Conservation (phyloP, 35 echinoderm and acorn worm genomes). For the Diadema setosum region DNA sequence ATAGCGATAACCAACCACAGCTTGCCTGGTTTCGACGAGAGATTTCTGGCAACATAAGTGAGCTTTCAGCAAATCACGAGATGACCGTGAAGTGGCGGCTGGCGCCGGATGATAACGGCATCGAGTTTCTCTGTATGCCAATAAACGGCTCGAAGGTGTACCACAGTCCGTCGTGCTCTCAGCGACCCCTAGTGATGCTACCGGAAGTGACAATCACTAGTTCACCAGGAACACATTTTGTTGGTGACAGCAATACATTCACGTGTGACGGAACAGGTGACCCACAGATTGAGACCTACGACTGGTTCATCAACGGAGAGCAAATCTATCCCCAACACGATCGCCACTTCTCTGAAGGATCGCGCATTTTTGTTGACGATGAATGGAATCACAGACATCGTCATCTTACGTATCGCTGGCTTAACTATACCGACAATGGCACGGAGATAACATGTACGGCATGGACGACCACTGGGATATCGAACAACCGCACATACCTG, state of each 20-base stretch:
- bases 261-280: background rate
- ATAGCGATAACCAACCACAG: background rate
- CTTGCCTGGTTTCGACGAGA: background rate
- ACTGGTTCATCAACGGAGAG: background rate
- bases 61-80: background rate
- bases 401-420: background rate
- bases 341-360: background rate
- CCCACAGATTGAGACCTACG: background rate
- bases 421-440: background rate
- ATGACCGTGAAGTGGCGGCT: background rate
- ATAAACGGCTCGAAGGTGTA: background rate
- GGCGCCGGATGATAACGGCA: background rate
- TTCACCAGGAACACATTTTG: background rate
- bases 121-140: background rate
- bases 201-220: background rate
- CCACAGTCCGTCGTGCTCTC: background rate
- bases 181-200: background rate
- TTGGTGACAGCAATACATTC: background rate
- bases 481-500: background rate
- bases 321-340: background rate
- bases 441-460: background rate
- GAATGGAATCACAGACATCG: background rate
- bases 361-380: background rate
- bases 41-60: background rate
- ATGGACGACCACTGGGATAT: background rate